A percentile compares a stretch with the other conserved stretches of the same genome.
These are phyloP conservation scores for honey bee (Apis mellifera) DNA, from an alignment of 1,140 invertebrate genomes.

Conservation along the genomic window DNA sequence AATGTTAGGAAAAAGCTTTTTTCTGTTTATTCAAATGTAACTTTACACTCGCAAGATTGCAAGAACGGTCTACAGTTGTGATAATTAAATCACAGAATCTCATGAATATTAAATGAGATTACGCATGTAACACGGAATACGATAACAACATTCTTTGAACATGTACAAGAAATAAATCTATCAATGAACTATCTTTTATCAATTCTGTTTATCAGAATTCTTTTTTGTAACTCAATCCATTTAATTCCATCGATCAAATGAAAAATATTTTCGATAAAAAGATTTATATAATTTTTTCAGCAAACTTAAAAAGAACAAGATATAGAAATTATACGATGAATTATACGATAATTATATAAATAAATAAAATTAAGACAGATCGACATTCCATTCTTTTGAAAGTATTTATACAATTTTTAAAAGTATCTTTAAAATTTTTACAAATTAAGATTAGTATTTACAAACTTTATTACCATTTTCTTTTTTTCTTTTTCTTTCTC, in stretches of 20 bases:
- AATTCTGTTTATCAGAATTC: neutral
- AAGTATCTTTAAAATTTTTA: neutral
- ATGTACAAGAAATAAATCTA: neutral
- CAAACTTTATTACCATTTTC: too few species aligned
- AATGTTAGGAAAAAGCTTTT: neutral
- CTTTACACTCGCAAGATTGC: constrained; percentile 24
- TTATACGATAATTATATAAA: neutral
- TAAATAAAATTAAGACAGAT: neutral
- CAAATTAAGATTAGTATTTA: too few species aligned
- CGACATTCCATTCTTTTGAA: neutral
- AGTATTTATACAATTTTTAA: neutral
- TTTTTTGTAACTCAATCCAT: neutral
- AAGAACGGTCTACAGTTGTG: constrained; percentile 5
- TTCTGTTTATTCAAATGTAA: constrained; percentile 20
- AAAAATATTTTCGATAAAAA: too few species aligned
- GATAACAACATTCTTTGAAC: neutral
- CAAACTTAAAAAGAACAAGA: neutral
- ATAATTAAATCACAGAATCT: constrained; percentile 23
- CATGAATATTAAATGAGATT: constrained; percentile 30
- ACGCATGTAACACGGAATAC: neutral
- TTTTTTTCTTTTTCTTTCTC: neutral
- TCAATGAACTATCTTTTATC: neutral
- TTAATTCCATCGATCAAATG: too few species aligned
- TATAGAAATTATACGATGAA: neutral
- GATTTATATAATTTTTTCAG: too few species aligned